A percentile compares a stretch with the other conserved stretches of the same genome.
These are phyloP conservation scores for Invenusta paracnida DNA, from an alignment of 2,888 invertebrate species.

Conservation along the genomic window DNA sequence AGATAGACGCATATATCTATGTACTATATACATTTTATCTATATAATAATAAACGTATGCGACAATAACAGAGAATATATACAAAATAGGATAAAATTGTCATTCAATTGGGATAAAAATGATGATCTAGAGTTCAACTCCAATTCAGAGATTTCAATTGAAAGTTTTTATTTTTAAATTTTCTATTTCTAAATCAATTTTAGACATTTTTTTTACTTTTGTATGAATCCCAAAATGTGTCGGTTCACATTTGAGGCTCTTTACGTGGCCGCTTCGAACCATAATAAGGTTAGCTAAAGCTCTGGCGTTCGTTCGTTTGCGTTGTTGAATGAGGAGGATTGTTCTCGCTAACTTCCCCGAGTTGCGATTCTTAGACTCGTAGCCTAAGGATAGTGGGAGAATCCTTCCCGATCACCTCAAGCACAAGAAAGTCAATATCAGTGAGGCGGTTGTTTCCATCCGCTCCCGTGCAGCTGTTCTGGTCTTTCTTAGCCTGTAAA, in stretches of 20 bases:
- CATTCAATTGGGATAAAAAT: neutral
- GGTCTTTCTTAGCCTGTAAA: neutral
- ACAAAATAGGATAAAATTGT: neutral
- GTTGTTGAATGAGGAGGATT: neutral
- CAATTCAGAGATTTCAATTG: neutral
- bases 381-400: neutral
- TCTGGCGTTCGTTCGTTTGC: neutral
- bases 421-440: neutral
- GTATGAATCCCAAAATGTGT: neutral
- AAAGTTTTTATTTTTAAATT: neutral
- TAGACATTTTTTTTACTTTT: neutral
- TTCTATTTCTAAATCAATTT: neutral
- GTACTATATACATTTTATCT: too few relatives aligned
- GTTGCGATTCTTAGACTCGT: neutral
- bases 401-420: neutral
- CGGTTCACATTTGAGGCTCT: neutral
- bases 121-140: neutral
- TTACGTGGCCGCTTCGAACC: neutral
- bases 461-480: neutral
- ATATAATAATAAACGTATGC: neutral
- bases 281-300: neutral
- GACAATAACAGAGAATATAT: neutral
- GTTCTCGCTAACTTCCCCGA: neutral
- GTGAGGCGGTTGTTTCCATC: neutral
- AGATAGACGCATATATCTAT: neutral